Base-by-base conservation (phyloP, 2,797 vertebrate genomes). In the Catharus ustulatus region DNA sequence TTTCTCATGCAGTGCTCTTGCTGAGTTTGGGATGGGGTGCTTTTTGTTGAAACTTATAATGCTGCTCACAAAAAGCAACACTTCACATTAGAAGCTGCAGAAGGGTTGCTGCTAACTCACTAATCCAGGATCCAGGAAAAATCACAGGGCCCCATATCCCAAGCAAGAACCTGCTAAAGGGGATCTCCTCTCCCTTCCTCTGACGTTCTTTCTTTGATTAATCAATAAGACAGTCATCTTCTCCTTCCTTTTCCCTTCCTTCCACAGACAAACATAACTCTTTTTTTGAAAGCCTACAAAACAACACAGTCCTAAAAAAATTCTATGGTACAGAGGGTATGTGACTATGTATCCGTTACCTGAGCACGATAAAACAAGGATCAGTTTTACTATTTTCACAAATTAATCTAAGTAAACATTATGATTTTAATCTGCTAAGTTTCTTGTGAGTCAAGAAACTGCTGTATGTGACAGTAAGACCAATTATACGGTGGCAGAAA, bases 271-370 rank as follows among this genome's bases (percentile, higher is more conserved):
- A 48, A 61, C 10, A 21, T 0, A 1, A 16, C 1, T 11, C 76
- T 81, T 85, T 36, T 15, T 71, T 61, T 23, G 19, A 74, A 89
- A 83, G 81, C 7, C 43, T 42, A 45, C 23, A 52, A 57, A 80
- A n/a, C 13, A 59, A 17, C 5, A 19, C 15, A 38, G 19, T 24
- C 26, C 30, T 23, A 23, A 5, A 76, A 49, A 55, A 8, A 76
- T n/a, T 54, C 27, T 42, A 0, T 5, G 10, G 30, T 26, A 32
- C 0, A 2, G 20, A 80, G 8, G 59, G 3, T 10, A 29, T 38
- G 36, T 51, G 55, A 45, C 6, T 42, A 32, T 1, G 10, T 8
- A 68, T 9, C 1, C 29, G 22, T 10, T 79, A 26, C 16, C 42
- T 11, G 14, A 82, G 40, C 20, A 57, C 2, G 11, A 74, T 54